Base-by-base conservation (phyloP, 2,113 vertebrate species). In the Apodemus sylvaticus region DNA sequence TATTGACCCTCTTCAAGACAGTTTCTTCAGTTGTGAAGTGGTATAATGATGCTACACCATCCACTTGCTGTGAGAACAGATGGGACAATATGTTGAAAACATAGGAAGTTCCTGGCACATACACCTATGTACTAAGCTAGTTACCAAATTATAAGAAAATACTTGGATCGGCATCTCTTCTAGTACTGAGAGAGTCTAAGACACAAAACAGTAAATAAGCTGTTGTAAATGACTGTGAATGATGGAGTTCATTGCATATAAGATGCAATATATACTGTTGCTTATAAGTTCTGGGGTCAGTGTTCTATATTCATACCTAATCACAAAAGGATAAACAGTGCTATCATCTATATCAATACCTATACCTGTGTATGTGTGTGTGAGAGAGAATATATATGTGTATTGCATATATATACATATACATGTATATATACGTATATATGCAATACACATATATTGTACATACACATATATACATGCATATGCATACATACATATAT, bases 91-190 rank as follows among this genome's bases (percentile, higher is more conserved):
- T 60, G 34, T 51, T 91, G 19, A 48, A 96, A 58, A 76, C 7
- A 62, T 42, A 71, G 4, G 4, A 83, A 71, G 3, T 68, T 78
- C 14, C 42, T 64, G 24, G 62, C 2, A 82, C 19, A 68, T 51
- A 86, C 1, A 26, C 5, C 55, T 34, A 55, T 1, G 9, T 53
- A 42, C 39, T 86, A 86, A n/a, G 70, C 55, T 76, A 70, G 94
- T 92, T 89, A 86, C 71, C 26, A 95, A 77, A 88, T 89, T 86
- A 88, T 36, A 82, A 48, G 17, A 96, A 89, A n/a, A 79, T n/a
- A 78, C 16, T 51, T 58, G 39, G 7, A 55, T 78, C 53, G 86
- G 34, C 1, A 55, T 88, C 29, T 90, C 29, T 94, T 12, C 34
- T 19, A 48, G 10, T 29, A 78, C 26, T 36, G 48, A 68, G 64